Evolutionary conservation across 1,140 invertebrate genomes (phyloP).

Genomic region (Zaprionus capensis): DNA sequence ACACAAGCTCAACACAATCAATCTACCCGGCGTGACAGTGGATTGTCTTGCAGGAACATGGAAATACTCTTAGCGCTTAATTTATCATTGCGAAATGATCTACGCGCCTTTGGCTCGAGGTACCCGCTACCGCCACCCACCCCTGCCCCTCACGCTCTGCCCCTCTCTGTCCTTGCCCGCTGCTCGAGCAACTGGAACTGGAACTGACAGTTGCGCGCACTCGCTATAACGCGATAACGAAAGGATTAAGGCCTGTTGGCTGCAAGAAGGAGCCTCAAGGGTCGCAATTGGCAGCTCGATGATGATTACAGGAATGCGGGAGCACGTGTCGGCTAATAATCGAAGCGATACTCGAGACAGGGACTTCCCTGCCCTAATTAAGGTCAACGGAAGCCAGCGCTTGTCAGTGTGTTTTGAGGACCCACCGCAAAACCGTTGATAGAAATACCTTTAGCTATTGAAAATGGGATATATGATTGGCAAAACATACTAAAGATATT

Average conservation of each 20-base stretch:
- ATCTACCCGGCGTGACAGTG: slow-evolving; percentile 77
- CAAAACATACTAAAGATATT: no score
- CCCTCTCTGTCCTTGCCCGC: neutral
- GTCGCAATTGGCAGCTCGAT: slow-evolving; percentile 68
- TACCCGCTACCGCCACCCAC: slow-evolving; percentile 1
- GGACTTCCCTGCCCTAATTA: slow-evolving; percentile 44
- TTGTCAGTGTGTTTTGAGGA: slow-evolving; percentile 56
- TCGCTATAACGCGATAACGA: slow-evolving; percentile 59
- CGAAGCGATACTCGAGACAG: slow-evolving; percentile 18
- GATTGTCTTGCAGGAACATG: slow-evolving; percentile 81
- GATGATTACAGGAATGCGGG: slow-evolving; percentile 61
- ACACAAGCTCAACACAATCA: slow-evolving; percentile 67
- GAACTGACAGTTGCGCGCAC: slow-evolving; percentile 61
- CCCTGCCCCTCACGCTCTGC: neutral
- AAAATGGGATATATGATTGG: neutral
- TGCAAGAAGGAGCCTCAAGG: slow-evolving; percentile 20
- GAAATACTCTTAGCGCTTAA: slow-evolving; percentile 83
- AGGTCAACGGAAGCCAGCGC: slow-evolving; percentile 63
- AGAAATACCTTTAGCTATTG: neutral
- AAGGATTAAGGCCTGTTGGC: slow-evolving; percentile 75
- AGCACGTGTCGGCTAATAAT: slow-evolving; percentile 68
- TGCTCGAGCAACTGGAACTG: slow-evolving; percentile 4
- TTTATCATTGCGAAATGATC: slow-evolving; percentile 84
- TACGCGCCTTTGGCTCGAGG: slow-evolving; percentile 45
- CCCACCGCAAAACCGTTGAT: slow-evolving; percentile 45